phyloP scores from a whole-genome alignment of 2,888 invertebrate genomes.

The Psylliodes chrysocephalus region DNA sequence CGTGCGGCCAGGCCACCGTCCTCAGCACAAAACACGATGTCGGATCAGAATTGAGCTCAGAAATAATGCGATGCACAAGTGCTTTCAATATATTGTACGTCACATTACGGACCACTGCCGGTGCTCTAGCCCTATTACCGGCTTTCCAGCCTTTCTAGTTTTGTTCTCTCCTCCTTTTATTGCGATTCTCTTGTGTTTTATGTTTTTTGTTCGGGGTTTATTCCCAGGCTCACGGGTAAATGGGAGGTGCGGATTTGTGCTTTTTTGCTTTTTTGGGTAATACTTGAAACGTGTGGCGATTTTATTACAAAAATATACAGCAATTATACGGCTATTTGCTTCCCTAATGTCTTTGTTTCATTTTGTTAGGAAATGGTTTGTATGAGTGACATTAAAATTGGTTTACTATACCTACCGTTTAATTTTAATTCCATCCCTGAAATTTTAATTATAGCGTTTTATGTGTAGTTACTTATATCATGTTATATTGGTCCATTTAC shows the following conservation, averaged over 20 bases:
- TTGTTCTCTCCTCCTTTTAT: slow-evolving; percentile 43
- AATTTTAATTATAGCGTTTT: too few species aligned
- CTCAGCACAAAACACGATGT: slow-evolving; percentile 57
- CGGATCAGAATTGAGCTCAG: slow-evolving; percentile 63
- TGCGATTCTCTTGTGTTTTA: slow-evolving; percentile 37
- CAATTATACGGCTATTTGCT: too few species aligned
- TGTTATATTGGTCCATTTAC: too few species aligned
- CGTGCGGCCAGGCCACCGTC: slow-evolving; percentile 60
- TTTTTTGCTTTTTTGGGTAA: slow-evolving; percentile 30
- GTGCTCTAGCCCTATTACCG: slow-evolving; percentile 40
- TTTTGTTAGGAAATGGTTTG: too few species aligned
- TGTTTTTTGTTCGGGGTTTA: slow-evolving; percentile 26
- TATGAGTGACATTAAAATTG: too few species aligned
- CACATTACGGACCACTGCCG: slow-evolving; percentile 53
- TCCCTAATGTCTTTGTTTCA: too few species aligned
- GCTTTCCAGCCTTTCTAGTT: slow-evolving; percentile 49
- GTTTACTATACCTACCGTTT: too few species aligned
- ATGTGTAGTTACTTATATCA: too few species aligned
- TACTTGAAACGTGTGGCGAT: slow-evolving; percentile 23
- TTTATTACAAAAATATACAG: slow-evolving; percentile 31
- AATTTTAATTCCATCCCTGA: too few species aligned
- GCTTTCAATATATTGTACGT: slow-evolving; percentile 52
- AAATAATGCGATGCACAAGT: slow-evolving; percentile 63
- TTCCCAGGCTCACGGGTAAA: slow-evolving; percentile 31
- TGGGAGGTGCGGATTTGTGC: slow-evolving; percentile 3